phyloP scores from a whole-genome alignment of 53 echinoderm and acorn worm species.

The Paelopatides confundens region DNA sequence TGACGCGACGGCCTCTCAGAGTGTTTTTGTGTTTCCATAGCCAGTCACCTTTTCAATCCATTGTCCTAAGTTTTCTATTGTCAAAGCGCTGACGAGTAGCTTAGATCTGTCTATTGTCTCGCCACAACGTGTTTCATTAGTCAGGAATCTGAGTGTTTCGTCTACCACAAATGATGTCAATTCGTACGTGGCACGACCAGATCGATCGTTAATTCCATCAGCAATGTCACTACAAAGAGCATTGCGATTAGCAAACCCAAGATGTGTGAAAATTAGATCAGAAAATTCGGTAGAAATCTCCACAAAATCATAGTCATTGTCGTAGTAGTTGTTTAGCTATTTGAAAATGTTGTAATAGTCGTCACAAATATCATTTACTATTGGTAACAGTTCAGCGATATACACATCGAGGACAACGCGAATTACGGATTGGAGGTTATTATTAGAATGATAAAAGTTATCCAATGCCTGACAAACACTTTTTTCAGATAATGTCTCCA shows the following conservation, averaged over 20 bases:
- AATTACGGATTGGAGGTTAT: neutral
- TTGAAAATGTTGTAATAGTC: too few relatives aligned
- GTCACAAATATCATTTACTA: neutral
- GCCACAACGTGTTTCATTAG: neutral
- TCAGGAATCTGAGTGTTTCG: neutral
- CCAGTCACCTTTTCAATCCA: too few relatives aligned
- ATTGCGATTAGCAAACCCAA: neutral
- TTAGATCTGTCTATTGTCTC: too few relatives aligned
- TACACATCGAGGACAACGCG: neutral
- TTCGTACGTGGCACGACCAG: neutral
- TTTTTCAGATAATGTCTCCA: neutral
- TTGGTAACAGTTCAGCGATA: neutral
- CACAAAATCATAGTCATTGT: too few relatives aligned
- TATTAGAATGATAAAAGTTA: neutral
- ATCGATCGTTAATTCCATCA: neutral
- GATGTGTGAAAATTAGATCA: too few relatives aligned
- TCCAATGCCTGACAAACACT: neutral
- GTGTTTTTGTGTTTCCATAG: too few relatives aligned
- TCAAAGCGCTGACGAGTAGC: too few relatives aligned
- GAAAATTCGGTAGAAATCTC: too few relatives aligned
- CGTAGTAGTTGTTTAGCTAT: too few relatives aligned
- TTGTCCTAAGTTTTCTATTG: too few relatives aligned
- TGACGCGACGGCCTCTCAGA: too few relatives aligned
- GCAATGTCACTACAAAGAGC: neutral
- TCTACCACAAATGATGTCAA: neutral